Evolutionary conservation across 2,113 vertebrate species (phyloP).

Genomic region (Oxyruncus cristatus): DNA sequence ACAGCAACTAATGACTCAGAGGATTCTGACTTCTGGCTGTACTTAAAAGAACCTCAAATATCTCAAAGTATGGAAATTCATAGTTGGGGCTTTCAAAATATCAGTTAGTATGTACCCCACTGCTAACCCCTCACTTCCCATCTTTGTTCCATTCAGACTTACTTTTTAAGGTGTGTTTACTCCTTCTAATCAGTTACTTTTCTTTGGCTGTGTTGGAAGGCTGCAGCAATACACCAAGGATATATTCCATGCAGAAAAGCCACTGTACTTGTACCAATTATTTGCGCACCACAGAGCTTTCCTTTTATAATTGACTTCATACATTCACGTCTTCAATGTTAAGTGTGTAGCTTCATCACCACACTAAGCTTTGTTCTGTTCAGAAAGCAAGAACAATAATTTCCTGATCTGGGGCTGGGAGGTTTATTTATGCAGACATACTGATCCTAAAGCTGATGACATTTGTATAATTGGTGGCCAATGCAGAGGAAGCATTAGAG

Average conservation of each 20-base stretch:
- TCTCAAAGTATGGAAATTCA: not conserved
- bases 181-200: not conserved
- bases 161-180: not conserved
- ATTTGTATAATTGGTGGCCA: not conserved
- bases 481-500: not conserved
- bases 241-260: not conserved
- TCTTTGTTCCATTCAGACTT: not conserved
- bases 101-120: conserved; percentile 20
- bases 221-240: not conserved
- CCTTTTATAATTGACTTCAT: conserved; percentile 54
- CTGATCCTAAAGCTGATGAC: not conserved
- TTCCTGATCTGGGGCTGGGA: conserved; percentile 26
- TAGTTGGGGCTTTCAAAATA: not conserved
- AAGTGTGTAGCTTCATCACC: conserved; percentile 30
- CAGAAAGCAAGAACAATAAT: conserved; percentile 2
- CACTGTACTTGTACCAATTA: conserved; percentile 27
- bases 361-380: conserved; percentile 41
- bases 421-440: conserved; percentile 34
- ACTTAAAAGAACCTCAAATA: conserved; percentile 21
- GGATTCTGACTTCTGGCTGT: not conserved
- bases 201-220: not conserved
- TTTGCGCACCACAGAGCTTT: not conserved
- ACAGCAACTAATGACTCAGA: not conserved
- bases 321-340: conserved; percentile 3
- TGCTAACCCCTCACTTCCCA: not conserved